These are phyloP conservation scores for Siniperca scherzeri DNA, from an alignment of 2,797 vertebrate species.

Conservation along the genomic window DNA sequence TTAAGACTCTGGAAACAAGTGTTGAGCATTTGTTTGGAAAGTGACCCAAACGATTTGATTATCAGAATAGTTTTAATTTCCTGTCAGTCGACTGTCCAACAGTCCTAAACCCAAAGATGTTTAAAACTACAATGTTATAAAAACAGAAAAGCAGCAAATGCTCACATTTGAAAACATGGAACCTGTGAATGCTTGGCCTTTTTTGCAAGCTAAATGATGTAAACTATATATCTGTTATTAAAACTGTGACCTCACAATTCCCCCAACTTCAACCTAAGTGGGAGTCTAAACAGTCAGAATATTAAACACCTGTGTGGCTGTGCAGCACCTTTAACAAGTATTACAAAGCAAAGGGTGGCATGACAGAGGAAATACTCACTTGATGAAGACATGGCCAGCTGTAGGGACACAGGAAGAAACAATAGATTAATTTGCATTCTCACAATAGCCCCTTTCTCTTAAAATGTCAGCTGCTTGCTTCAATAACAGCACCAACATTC, in stretches of 20 bases:
- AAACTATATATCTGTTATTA: not conserved
- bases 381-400: slow-evolving; percentile 85
- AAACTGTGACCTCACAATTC: not conserved
- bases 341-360: not conserved
- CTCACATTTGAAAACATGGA: not conserved
- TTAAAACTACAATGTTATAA: too few species aligned
- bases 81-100: not conserved
- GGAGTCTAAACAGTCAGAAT: not conserved
- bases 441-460: not conserved
- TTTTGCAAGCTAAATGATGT: not conserved
- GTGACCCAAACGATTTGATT: not conserved
- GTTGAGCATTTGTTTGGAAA: not conserved
- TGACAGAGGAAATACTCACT: slow-evolving; percentile 64
- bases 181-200: not conserved
- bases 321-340: not conserved
- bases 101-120: too few species aligned
- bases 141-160: too few species aligned
- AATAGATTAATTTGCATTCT: slow-evolving; percentile 37
- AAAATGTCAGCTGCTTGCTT: not conserved
- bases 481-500: not conserved
- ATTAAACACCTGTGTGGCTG: not conserved
- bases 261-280: not conserved
- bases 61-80: not conserved
- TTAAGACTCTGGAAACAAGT: not conserved
- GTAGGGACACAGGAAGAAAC: slow-evolving; percentile 48